Evolutionary conservation across 2,113 vertebrate genomes (phyloP).

Genomic region (Grus americana): DNA sequence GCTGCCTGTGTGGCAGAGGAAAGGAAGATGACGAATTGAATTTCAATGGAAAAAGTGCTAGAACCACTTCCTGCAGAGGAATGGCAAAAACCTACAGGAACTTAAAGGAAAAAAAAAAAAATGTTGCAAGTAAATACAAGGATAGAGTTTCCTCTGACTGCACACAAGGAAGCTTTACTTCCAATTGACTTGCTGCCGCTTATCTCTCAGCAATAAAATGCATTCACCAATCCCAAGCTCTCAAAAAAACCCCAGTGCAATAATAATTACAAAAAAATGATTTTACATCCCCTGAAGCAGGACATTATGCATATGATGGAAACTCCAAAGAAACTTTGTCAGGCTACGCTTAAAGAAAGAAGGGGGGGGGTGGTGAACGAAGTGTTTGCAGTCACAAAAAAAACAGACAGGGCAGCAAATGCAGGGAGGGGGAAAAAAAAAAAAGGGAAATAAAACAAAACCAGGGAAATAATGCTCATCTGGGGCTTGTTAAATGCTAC

Average conservation of each 20-base stretch:
- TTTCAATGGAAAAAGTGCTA: not conserved
- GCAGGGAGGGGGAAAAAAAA: rapidly evolving
- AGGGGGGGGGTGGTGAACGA: not conserved
- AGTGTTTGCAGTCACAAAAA: not conserved
- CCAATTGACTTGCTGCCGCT: not conserved
- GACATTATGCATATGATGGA: not conserved
- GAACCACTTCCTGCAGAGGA: not conserved
- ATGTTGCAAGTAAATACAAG: not conserved
- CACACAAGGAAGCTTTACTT: not conserved
- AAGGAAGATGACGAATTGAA: not conserved
- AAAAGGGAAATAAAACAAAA: not conserved
- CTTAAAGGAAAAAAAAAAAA: not conserved
- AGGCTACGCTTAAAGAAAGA: not conserved
- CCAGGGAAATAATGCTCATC: not conserved
- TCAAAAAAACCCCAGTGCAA: not conserved
- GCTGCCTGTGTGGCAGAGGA: not conserved
- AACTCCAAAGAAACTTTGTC: not conserved
- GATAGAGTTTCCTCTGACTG: not conserved
- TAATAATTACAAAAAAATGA: not conserved
- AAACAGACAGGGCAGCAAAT: not conserved
- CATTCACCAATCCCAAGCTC: not conserved
- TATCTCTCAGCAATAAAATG: not conserved
- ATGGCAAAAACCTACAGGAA: not conserved
- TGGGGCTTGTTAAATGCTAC: not conserved
- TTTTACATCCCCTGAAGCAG: not conserved